Conservation (phyloP, 2,113 vertebrate species). For the Perca fluviatilis region DNA sequence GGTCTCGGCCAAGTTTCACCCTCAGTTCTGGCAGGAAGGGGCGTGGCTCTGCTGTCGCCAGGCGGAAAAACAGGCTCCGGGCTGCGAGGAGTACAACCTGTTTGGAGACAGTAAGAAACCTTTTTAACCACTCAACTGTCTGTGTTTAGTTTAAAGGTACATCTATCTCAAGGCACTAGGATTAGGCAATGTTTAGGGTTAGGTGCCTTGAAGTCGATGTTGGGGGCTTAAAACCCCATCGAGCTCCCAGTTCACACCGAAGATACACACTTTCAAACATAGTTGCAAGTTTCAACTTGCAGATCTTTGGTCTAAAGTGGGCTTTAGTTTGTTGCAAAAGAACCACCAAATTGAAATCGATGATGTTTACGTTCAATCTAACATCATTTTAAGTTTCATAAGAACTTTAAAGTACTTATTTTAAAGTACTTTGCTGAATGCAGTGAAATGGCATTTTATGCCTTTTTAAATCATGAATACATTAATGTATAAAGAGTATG, state of each 20-base stretch:
- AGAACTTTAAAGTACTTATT: background rate
- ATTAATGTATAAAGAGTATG: background rate
- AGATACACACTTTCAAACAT: too few species aligned
- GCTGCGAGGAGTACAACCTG: conserved; percentile 94
- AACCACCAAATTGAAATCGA: background rate
- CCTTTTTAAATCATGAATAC: background rate
- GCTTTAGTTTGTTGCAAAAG: too few species aligned
- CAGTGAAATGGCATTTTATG: background rate
- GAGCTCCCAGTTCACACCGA: too few species aligned
- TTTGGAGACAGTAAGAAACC: conserved; percentile 89
- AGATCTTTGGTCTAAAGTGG: too few species aligned
- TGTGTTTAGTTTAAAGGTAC: too few species aligned
- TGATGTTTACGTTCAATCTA: background rate
- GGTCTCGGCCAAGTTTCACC: conserved; percentile 93
- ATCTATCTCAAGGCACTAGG: too few species aligned
- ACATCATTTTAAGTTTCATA: background rate
- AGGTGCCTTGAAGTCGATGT: too few species aligned
- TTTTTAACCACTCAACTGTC: too few species aligned
- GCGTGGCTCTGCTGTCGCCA: conserved; percentile 95
- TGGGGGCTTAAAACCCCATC: too few species aligned
- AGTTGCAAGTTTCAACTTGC: too few species aligned
- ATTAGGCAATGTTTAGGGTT: too few species aligned
- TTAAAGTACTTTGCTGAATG: background rate
- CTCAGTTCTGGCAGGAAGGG: conserved; percentile 95
- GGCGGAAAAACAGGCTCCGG: conserved; percentile 92